Evolutionary conservation across 2,888 invertebrate species (phyloP), one percentile per base, ranked within the genome.

Genomic region (Pycnomerus fuliginosus): DNA sequence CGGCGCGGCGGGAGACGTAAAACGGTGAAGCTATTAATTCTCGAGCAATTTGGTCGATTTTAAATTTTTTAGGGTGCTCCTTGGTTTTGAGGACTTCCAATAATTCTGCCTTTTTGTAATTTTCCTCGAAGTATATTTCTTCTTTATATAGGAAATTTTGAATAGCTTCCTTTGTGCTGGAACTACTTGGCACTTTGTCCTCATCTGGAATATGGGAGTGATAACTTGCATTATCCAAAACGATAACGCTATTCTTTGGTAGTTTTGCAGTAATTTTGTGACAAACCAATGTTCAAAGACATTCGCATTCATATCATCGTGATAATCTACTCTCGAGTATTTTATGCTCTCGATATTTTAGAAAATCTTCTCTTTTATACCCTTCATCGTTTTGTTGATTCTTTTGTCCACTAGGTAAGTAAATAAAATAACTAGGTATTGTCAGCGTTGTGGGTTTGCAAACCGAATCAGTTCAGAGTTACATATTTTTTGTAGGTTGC

Each of bases 271-370:
- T 5, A 27, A 20, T 20, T 11, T 27, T 4, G 4, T 7, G 10
- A 27, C 5, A 27, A 8, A 27, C 27, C 27, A 27, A 27, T 10
- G 4, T 27, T 27, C 27, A 11, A 27, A 27, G 7, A 27, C 4
- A 8, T 27, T 10, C 5, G 8, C 27, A 11, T 5, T 27, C 27
- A 27, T 27, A 27, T 27, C 10, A 4, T 27, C 7, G 10, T 27
- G 10, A 10, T 27, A 27, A 10, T 27, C 27, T 10, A 11, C 5
- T 10, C 5, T n/a, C 10, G 27, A 5, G 4, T 11, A 5, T 8
- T 4, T 8, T n/a, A 27, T 27, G 10, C 10, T 10, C 10, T 7
- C n/a, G n/a, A n/a, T n/a, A n/a, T n/a, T n/a, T n/a, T n/a, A n/a
- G n/a, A n/a, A n/a, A n/a, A n/a, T n/a, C n/a, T n/a, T n/a, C n/a